Base-by-base conservation (phyloP, 2,888 invertebrate species). In the Macaria notata region DNA sequence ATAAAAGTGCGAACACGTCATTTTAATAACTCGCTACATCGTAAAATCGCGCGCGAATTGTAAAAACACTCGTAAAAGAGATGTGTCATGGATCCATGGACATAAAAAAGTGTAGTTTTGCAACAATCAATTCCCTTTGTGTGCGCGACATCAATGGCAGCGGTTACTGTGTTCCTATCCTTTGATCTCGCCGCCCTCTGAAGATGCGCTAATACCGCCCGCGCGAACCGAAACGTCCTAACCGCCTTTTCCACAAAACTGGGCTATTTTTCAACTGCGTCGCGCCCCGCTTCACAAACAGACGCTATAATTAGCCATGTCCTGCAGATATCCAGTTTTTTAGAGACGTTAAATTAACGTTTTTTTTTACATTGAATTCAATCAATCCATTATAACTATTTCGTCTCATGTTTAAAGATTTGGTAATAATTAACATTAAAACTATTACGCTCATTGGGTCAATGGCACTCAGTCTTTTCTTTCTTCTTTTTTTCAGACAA, bases 41-140 rank as follows among this genome's bases (percentile, higher is more conserved):
- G 62, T 64, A 70, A 69, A 76, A 64, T 66, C 58, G 66, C 68
- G 70, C 48, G 31, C 56, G 60, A 68, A 71, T 69, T 66, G 66
- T 64, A 68, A 69, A 71, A 76, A 83, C 42, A 49, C 56, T 56
- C 47, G 46, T 81, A 80, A 78, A 79, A 72, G 76, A 80, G 76
- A 79, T 79, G 79, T 83, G 83, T 86, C 86, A 88, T 84, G 83
- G 82, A 85, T 85, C 83, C 77, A 72, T 30, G 50, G 61, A 62
- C 60, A 66, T 75, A 77, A 82, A 87, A 88, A 87, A 79, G 83
- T 56, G 61, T 65, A 86, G 86, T 83, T 88, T 88, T 86, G 88
- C 89, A 89, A 89, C 89, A 90, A 90, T 90, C 89, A 89, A 89
- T 90, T 88, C 87, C 84, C 90, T 90, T 90, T 90, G 90, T 89